These are phyloP conservation scores for Mesorhabditis spiculigera DNA, from an alignment of 2,888 invertebrate species.

Conservation along the genomic window DNA sequence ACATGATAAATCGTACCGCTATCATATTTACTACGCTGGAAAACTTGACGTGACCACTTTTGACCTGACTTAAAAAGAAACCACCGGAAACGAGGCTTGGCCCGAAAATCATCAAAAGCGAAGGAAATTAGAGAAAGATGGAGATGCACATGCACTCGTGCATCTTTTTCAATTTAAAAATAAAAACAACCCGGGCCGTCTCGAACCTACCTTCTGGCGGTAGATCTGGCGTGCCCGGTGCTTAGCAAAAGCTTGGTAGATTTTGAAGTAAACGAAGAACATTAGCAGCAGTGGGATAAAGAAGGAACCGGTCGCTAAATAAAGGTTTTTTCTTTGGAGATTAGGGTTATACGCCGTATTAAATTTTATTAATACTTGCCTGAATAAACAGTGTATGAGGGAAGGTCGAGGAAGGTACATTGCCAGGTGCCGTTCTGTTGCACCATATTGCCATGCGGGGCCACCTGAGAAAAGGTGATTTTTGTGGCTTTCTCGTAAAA, in stretches of 20 bases:
- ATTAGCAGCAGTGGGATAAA: constrained; percentile 98
- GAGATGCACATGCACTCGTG: constrained; percentile 6
- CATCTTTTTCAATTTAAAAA: neutral
- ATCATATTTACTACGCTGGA: too few relatives aligned
- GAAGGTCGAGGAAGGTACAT: constrained; percentile 56
- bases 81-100: too few relatives aligned
- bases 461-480: neutral
- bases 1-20: too few relatives aligned
- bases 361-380: neutral
- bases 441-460: constrained; percentile 18
- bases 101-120: neutral
- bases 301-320: constrained; percentile 74
- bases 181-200: too few relatives aligned
- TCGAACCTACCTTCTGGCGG: constrained; percentile 54
- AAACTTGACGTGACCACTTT: too few relatives aligned
- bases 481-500: too few relatives aligned
- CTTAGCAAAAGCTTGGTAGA: constrained; percentile 68
- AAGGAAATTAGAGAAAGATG: neutral
- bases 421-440: constrained; percentile 34
- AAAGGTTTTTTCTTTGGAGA: neutral
- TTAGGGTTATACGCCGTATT: neutral
- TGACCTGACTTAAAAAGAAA: too few relatives aligned
- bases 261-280: constrained; percentile 98
- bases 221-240: constrained; percentile 59
- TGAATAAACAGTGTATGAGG: constrained; percentile 61